Evolutionary conservation across 1,140 invertebrate genomes (phyloP).

Genomic region (Eriocheir sinensis): DNA sequence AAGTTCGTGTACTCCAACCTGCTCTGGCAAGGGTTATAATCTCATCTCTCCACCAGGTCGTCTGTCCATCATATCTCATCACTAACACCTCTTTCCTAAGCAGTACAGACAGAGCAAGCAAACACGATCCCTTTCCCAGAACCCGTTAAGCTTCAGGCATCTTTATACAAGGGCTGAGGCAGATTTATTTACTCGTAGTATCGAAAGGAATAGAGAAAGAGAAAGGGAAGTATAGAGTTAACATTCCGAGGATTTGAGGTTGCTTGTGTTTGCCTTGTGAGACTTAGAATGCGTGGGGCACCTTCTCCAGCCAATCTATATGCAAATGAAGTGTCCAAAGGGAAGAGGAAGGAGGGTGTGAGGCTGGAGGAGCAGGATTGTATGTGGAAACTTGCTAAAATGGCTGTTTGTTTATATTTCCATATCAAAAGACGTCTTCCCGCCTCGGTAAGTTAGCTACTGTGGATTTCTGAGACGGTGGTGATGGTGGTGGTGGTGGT

Average conservation of each 20-base stretch:
- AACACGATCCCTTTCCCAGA: too few species aligned
- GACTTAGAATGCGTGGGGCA: not conserved
- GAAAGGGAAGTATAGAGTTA: not conserved
- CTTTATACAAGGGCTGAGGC: too few species aligned
- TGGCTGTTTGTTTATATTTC: not conserved
- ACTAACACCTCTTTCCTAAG: too few species aligned
- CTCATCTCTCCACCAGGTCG: too few species aligned
- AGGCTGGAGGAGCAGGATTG: not conserved
- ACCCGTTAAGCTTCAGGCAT: too few species aligned
- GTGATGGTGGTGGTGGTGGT: too few species aligned
- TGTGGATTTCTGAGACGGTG: not conserved
- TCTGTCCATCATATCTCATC: too few species aligned
- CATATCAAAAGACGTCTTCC: not conserved
- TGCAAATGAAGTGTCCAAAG: not conserved
- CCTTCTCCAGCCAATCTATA: conserved; percentile 2
- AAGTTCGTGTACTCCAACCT: too few species aligned
- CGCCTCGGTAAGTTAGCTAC: not conserved
- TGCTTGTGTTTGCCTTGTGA: not conserved
- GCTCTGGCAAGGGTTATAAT: too few species aligned
- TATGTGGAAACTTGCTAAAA: conserved; percentile 13
- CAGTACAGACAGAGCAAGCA: too few species aligned
- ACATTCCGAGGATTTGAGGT: not conserved
- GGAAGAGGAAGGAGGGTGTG: not conserved
- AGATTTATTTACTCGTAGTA: too few species aligned
- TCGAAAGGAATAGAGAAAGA: too few species aligned